Conservation (phyloP, 1,140 invertebrate genomes). For the Medauroidea extradentata region DNA sequence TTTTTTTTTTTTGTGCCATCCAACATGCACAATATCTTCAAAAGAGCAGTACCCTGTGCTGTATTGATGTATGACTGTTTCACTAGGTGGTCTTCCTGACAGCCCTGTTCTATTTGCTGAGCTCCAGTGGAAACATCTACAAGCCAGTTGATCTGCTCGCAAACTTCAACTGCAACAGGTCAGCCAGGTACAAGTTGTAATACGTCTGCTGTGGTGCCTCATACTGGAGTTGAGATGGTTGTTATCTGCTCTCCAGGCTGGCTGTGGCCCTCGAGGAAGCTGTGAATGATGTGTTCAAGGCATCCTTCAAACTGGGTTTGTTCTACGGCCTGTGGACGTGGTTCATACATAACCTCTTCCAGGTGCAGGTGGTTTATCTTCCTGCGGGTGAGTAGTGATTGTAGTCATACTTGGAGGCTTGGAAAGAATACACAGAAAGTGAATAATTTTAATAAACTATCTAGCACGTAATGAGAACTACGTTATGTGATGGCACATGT, state of each 20-base stretch:
- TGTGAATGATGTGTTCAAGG: slow-evolving; percentile 80
- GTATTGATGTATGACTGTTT: too few species aligned
- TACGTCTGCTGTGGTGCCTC: neutral
- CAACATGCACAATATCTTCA: too few species aligned
- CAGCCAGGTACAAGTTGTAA: slow-evolving; percentile 43
- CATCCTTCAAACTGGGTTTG: slow-evolving; percentile 92
- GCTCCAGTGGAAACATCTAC: slow-evolving; percentile 81
- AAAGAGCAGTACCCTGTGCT: too few species aligned
- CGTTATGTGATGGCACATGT: too few species aligned
- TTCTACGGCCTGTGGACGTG: slow-evolving; percentile 99
- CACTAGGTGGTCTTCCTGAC: slow-evolving; percentile 91
- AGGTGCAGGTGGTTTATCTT: slow-evolving; percentile 91
- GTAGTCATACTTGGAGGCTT: too few species aligned
- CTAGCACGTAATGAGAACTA: too few species aligned
- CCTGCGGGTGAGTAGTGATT: slow-evolving; percentile 65
- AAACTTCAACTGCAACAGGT: slow-evolving; percentile 63
- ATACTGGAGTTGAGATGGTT: neutral
- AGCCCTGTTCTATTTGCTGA: slow-evolving; percentile 91
- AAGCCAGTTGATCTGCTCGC: slow-evolving; percentile 86
- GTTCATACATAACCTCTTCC: slow-evolving; percentile 94
- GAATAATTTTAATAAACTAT: too few species aligned
- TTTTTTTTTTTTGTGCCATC: too few species aligned
- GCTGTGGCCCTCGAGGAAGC: slow-evolving; percentile 72
- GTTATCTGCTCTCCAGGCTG: slow-evolving; percentile 46
- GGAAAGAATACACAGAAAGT: too few species aligned